Conservation (phyloP, 2,113 vertebrate genomes). For the Pachycephala philippinensis region DNA sequence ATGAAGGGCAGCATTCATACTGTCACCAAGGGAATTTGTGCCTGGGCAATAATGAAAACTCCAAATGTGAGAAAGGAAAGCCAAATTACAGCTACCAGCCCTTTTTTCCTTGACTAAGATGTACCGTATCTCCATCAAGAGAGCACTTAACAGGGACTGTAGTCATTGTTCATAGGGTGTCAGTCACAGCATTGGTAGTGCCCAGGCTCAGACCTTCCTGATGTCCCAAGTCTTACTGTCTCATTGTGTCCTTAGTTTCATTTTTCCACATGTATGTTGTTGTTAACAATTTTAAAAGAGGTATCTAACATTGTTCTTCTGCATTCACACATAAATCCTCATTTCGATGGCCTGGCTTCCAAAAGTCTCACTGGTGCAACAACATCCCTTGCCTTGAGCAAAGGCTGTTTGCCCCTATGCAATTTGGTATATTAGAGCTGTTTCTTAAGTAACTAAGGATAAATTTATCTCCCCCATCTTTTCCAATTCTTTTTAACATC, state of each 20-base stretch:
- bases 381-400: background rate
- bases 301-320: background rate
- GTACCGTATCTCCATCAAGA: background rate
- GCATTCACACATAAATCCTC: background rate
- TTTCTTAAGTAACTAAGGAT: background rate
- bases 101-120: background rate
- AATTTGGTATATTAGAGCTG: background rate
- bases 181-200: background rate
- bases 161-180: background rate
- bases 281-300: background rate
- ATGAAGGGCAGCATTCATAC: background rate
- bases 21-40: background rate
- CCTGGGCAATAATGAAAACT: background rate
- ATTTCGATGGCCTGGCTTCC: background rate
- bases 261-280: background rate
- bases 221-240: background rate
- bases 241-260: background rate
- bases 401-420: background rate
- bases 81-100: background rate
- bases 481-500: background rate
- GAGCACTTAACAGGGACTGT: background rate
- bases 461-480: background rate
- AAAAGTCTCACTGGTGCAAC: background rate
- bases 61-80: background rate
- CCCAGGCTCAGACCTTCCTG: background rate